Percentiles rank a stretch among this genome's conserved stretches.
phyloP scores from a whole-genome alignment of 2,797 vertebrate genomes.

The Syngnathus acus region DNA sequence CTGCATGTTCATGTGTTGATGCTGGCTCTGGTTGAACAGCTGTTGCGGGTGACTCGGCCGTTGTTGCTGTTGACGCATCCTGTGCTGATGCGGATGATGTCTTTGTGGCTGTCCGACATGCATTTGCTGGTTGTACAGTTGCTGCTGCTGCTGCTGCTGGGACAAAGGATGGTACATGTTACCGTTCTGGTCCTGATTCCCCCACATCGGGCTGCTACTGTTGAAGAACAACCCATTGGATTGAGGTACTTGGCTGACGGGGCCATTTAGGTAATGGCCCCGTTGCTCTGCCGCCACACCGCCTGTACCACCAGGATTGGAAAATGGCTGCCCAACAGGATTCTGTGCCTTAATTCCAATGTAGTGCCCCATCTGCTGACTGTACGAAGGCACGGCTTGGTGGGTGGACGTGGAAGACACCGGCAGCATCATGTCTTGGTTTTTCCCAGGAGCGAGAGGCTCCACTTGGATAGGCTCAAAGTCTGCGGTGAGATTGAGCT shows the following conservation, averaged over 20 bases:
- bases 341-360: slow-evolving; percentile 80
- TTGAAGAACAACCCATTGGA: slow-evolving; percentile 90
- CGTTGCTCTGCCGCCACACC: slow-evolving; percentile 76
- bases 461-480: slow-evolving; percentile 92
- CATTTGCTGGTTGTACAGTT: slow-evolving; percentile 79
- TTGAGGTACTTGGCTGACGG: slow-evolving; percentile 78
- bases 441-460: slow-evolving; percentile 77
- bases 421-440: slow-evolving; percentile 68
- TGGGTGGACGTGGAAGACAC: slow-evolving; percentile 59
- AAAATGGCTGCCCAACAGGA: slow-evolving; percentile 61
- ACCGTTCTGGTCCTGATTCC: slow-evolving; percentile 88
- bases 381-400: slow-evolving; percentile 77
- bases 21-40: slow-evolving; percentile 69
- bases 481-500: slow-evolving; percentile 87
- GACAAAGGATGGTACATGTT: slow-evolving; percentile 81
- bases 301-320: slow-evolving; percentile 35
- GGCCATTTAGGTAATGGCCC: slow-evolving; percentile 80
- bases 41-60: slow-evolving; percentile 59
- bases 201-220: slow-evolving; percentile 93
- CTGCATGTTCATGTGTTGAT: slow-evolving; percentile 79
- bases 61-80: slow-evolving; percentile 55
- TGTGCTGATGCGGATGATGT: slow-evolving; percentile 73
- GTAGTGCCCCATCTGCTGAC: slow-evolving; percentile 81
- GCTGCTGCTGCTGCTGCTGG: slow-evolving; percentile 69
- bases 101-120: slow-evolving; percentile 69